Conservation (phyloP, 2,797 vertebrate species). For the Anniella stebbinsi region DNA sequence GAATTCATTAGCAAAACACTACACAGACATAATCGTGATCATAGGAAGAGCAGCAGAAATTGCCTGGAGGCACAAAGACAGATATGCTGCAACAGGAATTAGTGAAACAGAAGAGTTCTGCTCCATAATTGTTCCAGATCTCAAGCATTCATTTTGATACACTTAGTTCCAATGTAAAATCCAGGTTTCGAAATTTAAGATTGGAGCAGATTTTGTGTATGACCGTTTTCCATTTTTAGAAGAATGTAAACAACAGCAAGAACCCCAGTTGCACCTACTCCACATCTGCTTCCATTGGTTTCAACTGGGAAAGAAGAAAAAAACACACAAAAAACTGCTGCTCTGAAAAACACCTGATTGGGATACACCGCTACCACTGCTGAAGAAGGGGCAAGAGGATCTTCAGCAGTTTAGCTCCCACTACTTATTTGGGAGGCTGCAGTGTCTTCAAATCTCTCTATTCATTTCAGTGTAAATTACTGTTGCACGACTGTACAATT, state of each 20-base stretch:
- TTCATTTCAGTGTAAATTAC: background rate
- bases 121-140: background rate
- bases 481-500: background rate
- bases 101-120: background rate
- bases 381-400: background rate
- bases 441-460: background rate
- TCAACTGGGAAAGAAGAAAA: background rate
- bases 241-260: background rate
- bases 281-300: background rate
- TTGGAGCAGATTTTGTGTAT: background rate
- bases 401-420: background rate
- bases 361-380: no score
- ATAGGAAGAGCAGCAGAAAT: background rate
- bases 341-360: background rate
- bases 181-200: background rate
- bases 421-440: background rate
- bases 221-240: background rate
- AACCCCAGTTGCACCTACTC: background rate
- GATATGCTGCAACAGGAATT: background rate
- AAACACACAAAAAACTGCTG: background rate
- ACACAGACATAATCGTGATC: no score
- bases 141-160: background rate
- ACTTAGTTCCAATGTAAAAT: background rate
- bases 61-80: background rate
- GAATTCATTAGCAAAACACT: background rate